These are phyloP conservation scores for Montipora capitata DNA, from an alignment of 92 coral and sea anemone genomes.

Conservation along the genomic window DNA sequence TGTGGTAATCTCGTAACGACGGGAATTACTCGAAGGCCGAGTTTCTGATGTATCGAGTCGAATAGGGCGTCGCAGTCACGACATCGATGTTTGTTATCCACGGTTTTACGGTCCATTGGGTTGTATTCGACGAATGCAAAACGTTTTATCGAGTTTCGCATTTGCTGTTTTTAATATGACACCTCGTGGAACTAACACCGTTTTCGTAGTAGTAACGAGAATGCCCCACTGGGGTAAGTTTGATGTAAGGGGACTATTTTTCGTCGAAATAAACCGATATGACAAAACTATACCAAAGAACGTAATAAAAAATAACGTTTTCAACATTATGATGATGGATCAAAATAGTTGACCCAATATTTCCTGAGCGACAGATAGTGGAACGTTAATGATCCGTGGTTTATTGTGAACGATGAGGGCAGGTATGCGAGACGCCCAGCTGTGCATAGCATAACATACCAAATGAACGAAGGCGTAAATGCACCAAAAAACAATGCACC, in stretches of 20 bases:
- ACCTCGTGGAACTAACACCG: background rate
- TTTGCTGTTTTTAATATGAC: background rate
- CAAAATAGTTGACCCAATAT: background rate
- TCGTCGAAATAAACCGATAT: background rate
- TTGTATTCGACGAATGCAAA: background rate
- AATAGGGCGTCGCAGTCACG: background rate
- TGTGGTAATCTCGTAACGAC: background rate
- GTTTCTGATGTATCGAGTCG: background rate
- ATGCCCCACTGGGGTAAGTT: background rate
- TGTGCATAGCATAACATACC: background rate
- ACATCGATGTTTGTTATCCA: background rate
- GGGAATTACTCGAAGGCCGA: background rate
- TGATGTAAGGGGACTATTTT: background rate
- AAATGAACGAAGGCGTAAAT: background rate
- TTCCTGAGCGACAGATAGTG: background rate
- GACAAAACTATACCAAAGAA: background rate
- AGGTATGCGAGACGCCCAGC: background rate
- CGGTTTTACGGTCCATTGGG: too few species aligned
- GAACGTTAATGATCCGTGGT: background rate
- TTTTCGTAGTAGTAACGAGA: background rate
- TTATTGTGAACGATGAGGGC: background rate
- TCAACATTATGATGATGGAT: background rate
- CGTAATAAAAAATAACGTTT: background rate
- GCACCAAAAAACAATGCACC: background rate
- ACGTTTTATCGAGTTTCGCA: background rate